phyloP scores from a whole-genome alignment of 2,113 vertebrate species.

The Thomomys bottae region DNA sequence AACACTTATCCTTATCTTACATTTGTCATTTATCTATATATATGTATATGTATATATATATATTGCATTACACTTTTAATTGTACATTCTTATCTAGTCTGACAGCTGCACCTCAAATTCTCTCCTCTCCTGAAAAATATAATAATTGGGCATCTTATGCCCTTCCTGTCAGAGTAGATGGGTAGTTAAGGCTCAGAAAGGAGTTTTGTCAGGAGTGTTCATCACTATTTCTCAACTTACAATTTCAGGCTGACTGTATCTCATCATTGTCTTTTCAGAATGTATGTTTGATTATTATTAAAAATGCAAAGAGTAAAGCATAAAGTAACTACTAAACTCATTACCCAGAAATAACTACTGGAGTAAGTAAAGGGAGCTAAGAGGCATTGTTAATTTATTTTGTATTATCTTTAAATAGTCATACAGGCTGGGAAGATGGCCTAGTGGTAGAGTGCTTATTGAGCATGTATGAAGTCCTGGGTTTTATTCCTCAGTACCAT shows the following conservation, averaged over 20 bases:
- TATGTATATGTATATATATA: not conserved
- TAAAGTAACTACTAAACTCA: not conserved
- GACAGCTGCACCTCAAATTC: slow-evolving; percentile 48
- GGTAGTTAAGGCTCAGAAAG: not conserved
- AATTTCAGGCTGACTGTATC: not conserved
- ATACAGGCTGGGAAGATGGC: no score
- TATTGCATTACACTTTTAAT: not conserved
- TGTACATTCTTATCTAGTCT: slow-evolving; percentile 58
- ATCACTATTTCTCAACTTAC: not conserved
- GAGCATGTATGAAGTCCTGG: no score
- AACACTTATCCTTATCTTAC: not conserved
- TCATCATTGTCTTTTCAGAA: slow-evolving; percentile 26
- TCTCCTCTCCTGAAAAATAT: slow-evolving; percentile 51
- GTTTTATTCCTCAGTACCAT: no score
- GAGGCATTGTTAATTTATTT: no score
- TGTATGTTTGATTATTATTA: not conserved
- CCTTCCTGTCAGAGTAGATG: slow-evolving; percentile 53
- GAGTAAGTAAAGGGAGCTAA: no score
- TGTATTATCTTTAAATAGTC: no score
- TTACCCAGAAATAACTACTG: not conserved
- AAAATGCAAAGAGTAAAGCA: not conserved
- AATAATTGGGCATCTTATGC: slow-evolving; percentile 48
- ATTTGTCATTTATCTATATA: no score
- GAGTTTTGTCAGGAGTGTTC: not conserved
- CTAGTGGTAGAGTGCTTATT: no score